These are phyloP conservation scores for Donacobius atricapilla DNA, from an alignment of 2,113 vertebrate species.

Conservation along the genomic window DNA sequence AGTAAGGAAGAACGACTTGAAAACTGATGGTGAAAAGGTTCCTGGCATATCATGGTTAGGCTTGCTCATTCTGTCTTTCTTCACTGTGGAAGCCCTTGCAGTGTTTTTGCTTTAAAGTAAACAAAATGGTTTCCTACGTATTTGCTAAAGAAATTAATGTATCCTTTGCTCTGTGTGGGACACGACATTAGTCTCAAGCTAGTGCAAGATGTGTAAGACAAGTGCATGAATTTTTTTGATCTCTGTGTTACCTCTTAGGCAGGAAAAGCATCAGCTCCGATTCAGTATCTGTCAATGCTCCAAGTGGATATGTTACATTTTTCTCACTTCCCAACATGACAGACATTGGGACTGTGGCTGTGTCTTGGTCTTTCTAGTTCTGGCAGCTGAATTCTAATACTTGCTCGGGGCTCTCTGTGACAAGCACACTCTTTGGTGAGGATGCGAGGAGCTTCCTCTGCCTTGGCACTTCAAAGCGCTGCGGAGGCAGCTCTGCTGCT, in stretches of 20 bases:
- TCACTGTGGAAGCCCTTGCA: neutral
- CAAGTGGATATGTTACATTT: constrained; percentile 59
- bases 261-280: constrained; percentile 21
- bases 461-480: neutral
- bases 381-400: constrained; percentile 52
- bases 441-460: neutral
- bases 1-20: neutral
- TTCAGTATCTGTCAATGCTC: constrained; percentile 45
- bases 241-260: constrained; percentile 6
- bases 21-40: neutral
- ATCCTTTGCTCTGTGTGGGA: neutral
- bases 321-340: constrained; percentile 57
- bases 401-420: constrained; percentile 24
- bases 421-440: neutral
- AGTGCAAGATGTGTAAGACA: neutral
- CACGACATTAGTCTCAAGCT: neutral
- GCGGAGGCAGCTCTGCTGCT: neutral
- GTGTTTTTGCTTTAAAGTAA: neutral
- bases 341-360: constrained; percentile 47
- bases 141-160: neutral
- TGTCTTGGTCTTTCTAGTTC: constrained; percentile 54
- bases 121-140: neutral
- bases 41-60: neutral
- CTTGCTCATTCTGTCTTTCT: neutral
- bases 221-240: neutral